Conservation (phyloP, 2,888 invertebrate species). For the Camponotus fellah region DNA sequence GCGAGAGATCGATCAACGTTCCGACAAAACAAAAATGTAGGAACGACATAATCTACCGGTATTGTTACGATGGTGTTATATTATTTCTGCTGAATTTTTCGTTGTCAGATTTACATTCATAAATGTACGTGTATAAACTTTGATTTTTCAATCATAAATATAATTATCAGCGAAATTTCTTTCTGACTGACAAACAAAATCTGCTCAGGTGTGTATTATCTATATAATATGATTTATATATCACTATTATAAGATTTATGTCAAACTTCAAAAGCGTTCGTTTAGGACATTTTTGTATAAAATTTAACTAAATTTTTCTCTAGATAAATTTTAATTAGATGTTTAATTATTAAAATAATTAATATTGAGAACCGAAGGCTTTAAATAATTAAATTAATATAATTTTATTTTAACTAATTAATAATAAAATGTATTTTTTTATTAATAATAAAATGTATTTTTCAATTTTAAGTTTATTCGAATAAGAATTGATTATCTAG, state of each 20-base stretch:
- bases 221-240: not conserved
- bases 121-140: not conserved
- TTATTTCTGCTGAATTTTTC: slow-evolving; percentile 43
- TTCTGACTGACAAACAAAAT: not conserved
- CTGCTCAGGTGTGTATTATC: not conserved
- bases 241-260: not conserved
- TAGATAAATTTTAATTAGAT: not conserved
- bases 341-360: not conserved
- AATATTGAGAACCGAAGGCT: not conserved
- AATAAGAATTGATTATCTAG: slow-evolving; percentile 9
- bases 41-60: slow-evolving; percentile 30
- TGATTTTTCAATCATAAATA: not conserved
- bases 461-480: not conserved
- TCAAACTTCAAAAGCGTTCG: not conserved
- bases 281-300: not conserved
- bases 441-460: not conserved
- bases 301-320: not conserved
- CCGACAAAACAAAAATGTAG: slow-evolving; percentile 53
- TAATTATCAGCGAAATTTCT: not conserved
- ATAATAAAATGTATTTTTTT: not conserved
- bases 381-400: not conserved
- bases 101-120: not conserved
- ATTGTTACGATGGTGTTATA: slow-evolving; percentile 24
- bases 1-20: slow-evolving; percentile 66
- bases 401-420: not conserved